Evolutionary conservation across 2,113 vertebrate genomes (phyloP).

Genomic region (Otus sunia): DNA sequence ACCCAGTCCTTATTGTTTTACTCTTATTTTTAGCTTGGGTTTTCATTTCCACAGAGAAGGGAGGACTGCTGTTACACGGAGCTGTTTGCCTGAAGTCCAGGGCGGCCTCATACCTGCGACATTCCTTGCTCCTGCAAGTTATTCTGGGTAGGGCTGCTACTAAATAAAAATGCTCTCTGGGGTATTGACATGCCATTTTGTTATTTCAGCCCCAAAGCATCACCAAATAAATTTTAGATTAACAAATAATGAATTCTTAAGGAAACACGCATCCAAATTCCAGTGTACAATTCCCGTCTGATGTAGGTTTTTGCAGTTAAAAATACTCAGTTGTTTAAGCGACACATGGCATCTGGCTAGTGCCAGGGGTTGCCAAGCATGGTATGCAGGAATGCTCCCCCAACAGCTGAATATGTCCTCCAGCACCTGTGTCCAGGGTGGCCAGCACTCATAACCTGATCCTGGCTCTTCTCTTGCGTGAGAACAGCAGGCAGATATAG

Average conservation of each 20-base stretch:
- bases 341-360: not conserved
- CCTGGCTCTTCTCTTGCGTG: not conserved
- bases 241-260: not conserved
- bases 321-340: not conserved
- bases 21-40: not conserved
- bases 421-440: not conserved
- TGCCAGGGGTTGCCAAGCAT: not conserved
- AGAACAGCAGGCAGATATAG: not conserved
- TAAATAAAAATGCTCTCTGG: not conserved
- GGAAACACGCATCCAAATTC: not conserved
- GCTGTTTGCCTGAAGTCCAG: not conserved
- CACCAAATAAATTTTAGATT: not conserved
- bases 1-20: not conserved
- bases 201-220: not conserved
- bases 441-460: accelerated
- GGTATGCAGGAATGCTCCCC: not conserved
- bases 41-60: not conserved
- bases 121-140: not conserved
- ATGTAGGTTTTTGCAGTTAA: not conserved
- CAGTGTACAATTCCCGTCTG: not conserved
- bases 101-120: not conserved
- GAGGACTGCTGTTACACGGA: not conserved
- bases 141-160: not conserved
- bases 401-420: not conserved
- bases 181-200: not conserved